phyloP scores from a whole-genome alignment of 2,113 vertebrate species.

The Trachemys scripta region DNA sequence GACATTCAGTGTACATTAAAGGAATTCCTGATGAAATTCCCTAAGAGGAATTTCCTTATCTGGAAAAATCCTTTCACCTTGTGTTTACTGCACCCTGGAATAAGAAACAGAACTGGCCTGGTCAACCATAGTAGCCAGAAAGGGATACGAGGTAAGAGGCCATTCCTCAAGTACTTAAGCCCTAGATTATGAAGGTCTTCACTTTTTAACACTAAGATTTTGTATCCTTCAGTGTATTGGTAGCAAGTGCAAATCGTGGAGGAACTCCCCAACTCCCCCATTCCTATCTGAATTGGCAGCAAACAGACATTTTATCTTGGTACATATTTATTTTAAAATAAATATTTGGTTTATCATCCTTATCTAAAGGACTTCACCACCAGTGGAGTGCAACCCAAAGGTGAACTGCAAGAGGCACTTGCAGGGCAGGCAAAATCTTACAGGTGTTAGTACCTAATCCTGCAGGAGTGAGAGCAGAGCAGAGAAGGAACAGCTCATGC shows the following conservation, averaged over 20 bases:
- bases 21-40: background rate
- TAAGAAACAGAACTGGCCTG: background rate
- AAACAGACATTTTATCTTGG: background rate
- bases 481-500: background rate
- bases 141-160: background rate
- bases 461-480: background rate
- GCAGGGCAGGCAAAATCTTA: background rate
- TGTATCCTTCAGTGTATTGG: background rate
- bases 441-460: background rate
- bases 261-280: background rate
- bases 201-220: background rate
- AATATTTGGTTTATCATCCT: background rate
- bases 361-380: background rate
- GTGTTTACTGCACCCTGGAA: background rate
- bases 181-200: background rate
- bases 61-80: background rate
- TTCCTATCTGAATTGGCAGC: fast-evolving
- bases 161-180: background rate
- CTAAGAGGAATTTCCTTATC: background rate
- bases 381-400: background rate
- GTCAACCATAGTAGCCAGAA: background rate
- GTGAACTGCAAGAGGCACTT: background rate
- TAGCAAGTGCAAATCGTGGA: background rate
- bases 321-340: background rate
- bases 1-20: fast-evolving